Base-by-base conservation (phyloP, 64 coral and sea anemone genomes). In the Montipora capricornis region DNA sequence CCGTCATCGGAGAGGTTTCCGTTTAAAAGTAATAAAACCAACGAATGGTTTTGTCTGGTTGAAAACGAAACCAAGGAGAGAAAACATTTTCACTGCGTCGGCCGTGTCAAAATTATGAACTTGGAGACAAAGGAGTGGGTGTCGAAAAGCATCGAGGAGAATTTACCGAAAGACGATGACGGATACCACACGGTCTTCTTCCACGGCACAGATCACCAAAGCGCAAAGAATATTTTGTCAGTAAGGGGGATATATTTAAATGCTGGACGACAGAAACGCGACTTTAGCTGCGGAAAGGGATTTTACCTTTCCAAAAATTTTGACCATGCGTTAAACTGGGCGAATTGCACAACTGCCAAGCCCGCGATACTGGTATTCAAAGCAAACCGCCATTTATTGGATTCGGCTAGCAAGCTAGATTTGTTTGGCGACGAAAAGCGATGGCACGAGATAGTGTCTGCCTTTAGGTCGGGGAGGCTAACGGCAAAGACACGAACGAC, bases 241-340 rank as follows among this genome's bases (percentile, higher is more conserved):
- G 45, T 59, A 48, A 53, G 74, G 67, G 92, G 96, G 29, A 92
- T 98, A 5, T 44, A 92, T 46, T 9, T 95, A 49, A 24, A 61
- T 3, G 2, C 5, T 53, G 96, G 92, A 29, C 29, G 29, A 29
- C 29, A 29, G 29, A 29, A 29, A 29, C 29, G 29, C 29, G 29
- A 29, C 29, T 98, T 98, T 70, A 94, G 89, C 58, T 78, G 76
- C 84, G 96, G 96, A 58, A 1, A 9, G n/a, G 95, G 92, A 17
- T 97, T 97, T 94, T 97, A 97, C 26, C 51, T 94, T 8, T 19
- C 68, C 0, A 52, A 88, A 24, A 24, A 69, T 68, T 49, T 91
- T 20, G 80, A 90, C 14, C 16, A 93, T 22, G 80, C 90, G 26
- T 12, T 87, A 49, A 76, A 12, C 7, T 89, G 78, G 78, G 69